Evolutionary conservation across 2,888 invertebrate genomes (phyloP).

Genomic region (Macrophya annulata): DNA sequence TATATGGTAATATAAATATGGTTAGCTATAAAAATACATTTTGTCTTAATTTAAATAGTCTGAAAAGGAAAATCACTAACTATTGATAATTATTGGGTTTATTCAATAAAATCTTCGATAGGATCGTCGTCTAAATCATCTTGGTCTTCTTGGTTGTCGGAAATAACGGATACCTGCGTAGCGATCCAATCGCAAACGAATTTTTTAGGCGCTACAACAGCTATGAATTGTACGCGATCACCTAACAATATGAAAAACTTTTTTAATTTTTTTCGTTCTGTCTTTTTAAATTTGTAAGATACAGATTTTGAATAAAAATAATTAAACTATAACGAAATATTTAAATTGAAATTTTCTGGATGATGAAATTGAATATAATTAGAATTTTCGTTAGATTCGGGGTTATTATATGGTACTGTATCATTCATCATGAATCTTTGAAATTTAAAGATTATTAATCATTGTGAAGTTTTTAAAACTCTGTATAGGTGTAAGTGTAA

Average conservation of each 20-base stretch:
- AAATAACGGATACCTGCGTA: constrained; percentile 60
- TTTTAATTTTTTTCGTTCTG: background rate
- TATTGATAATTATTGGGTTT: background rate
- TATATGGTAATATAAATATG: background rate
- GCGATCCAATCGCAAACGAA: constrained; percentile 64
- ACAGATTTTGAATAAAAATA: background rate
- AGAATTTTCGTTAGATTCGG: background rate
- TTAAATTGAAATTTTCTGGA: background rate
- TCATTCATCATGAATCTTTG: background rate
- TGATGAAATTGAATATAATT: background rate
- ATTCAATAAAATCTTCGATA: constrained; percentile 13
- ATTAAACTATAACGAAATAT: background rate
- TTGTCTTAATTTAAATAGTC: background rate
- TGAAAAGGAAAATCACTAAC: background rate
- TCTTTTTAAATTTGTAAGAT: background rate
- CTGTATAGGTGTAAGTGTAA: background rate
- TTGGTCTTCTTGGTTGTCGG: constrained; percentile 17
- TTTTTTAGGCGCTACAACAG: constrained; percentile 62
- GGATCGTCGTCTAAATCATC: background rate
- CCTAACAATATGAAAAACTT: constrained; percentile 57
- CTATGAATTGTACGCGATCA: constrained; percentile 64
- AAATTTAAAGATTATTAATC: background rate
- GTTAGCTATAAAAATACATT: background rate
- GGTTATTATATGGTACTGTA: background rate
- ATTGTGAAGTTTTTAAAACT: background rate